Percentiles rank a stretch among this genome's conserved stretches.
phyloP scores from a whole-genome alignment of 2,113 vertebrate species.

The Eublepharis macularius region DNA sequence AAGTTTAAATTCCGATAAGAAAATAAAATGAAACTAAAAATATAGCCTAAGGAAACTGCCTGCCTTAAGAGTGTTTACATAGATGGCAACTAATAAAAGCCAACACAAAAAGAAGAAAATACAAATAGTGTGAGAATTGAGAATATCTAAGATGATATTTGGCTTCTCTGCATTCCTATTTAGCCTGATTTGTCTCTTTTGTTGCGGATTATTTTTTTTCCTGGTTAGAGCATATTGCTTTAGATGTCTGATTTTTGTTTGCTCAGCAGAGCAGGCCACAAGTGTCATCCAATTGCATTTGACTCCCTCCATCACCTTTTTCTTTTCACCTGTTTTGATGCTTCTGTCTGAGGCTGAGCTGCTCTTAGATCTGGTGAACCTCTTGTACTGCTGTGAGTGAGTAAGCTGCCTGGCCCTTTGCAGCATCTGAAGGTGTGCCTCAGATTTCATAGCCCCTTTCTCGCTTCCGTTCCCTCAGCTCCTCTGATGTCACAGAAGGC shows the following conservation, averaged over 20 bases:
- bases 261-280: too few relatives aligned
- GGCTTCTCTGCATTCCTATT: background rate
- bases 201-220: background rate
- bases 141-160: background rate
- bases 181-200: background rate
- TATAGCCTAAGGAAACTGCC: too few relatives aligned
- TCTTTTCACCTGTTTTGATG: background rate
- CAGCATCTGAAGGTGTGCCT: background rate
- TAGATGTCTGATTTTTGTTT: too few relatives aligned
- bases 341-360: background rate
- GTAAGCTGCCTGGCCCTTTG: background rate
- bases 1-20: too few relatives aligned
- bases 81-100: background rate
- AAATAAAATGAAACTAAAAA: too few relatives aligned
- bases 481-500: background rate
- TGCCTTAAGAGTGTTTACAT: too few relatives aligned
- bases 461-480: background rate
- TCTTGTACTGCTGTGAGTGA: background rate
- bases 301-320: background rate
- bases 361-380: background rate
- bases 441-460: background rate
- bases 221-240: background rate
- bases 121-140: background rate
- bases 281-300: background rate
- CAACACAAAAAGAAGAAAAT: background rate